Base-by-base conservation (phyloP, 30 jellyfish, hydroid and myxozoan genomes). In the Clytia hemisphaerica region DNA sequence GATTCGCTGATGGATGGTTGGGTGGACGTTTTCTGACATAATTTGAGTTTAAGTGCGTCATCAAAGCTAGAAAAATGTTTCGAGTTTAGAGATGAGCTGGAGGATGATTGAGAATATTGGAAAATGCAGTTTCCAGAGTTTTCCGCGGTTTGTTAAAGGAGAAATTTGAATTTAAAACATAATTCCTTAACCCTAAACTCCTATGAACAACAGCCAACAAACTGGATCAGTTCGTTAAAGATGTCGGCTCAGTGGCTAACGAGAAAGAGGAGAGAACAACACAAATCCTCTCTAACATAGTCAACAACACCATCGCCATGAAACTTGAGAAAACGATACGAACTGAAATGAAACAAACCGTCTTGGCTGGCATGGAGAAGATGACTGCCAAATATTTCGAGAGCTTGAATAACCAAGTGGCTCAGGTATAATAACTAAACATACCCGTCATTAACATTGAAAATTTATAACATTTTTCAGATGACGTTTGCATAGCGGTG, bases 241-340 rank as follows among this genome's bases (percentile, higher is more conserved):
- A 61, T 26, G 18, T 85, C n/a, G 84, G 67, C 15, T 2, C 84
- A 9, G 25, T 30, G 6, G 5, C 58, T 15, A 68, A 50, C 28
- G 58, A 30, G 0, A 48, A 72, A 14, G 76, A 69, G 27, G 93
- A 84, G n/a, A 83, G 58, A 4, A 72, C 88, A 48, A 30, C 53
- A 37, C 88, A 77, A 27, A 63, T 61, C 9, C 37, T 81, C 68
- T 29, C 73, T 30, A 73, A 71, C 47, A 83, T 48, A 12, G 76
- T 85, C 38, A 44, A 45, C 40, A 58, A 45, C 36, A 38, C 84
- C 4, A 35, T 84, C 2, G 35, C 84, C 6, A 71, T 72, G 0
- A 85, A 85, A 29, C 37, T 85, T 44, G 96, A 85, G 30, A 85
- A 85, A 58, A 30, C 59, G 10, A 45, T 77, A 50, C 78, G 73